phyloP scores from a whole-genome alignment of 1,140 invertebrate species.

The Chlorops oryzae region DNA sequence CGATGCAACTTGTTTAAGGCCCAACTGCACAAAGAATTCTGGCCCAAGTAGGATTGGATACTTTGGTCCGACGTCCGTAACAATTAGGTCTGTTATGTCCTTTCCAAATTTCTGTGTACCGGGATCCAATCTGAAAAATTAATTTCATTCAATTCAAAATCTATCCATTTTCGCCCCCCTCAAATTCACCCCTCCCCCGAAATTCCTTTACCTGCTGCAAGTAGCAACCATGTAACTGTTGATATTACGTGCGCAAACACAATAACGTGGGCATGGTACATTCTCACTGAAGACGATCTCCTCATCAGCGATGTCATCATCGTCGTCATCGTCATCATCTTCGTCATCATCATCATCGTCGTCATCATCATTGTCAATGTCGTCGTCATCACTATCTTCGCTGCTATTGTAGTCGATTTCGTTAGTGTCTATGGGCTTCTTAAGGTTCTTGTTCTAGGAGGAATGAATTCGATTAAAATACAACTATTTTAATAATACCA shows the following conservation, averaged over 20 bases:
- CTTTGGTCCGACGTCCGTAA: constrained; percentile 53
- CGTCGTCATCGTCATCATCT: constrained; percentile 23
- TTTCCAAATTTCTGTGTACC: constrained; percentile 56
- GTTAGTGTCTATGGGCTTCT: constrained; percentile 21
- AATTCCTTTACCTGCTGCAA: constrained; percentile 33
- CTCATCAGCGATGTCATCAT: constrained; percentile 29
- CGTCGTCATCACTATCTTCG: constrained; percentile 23
- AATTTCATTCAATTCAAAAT: neutral
- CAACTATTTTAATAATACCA: neutral
- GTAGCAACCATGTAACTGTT: constrained; percentile 45
- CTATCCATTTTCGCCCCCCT: neutral
- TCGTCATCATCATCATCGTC: constrained; percentile 27
- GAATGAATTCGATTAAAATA: neutral
- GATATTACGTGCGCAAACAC: constrained; percentile 35
- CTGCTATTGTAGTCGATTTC: constrained; percentile 18
- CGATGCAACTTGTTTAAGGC: constrained; percentile 53
- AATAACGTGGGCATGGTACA: constrained; percentile 43
- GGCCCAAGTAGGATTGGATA: constrained; percentile 52
- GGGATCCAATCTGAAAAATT: constrained; percentile 49
- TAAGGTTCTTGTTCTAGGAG: constrained; percentile 20
- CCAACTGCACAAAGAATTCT: constrained; percentile 54
- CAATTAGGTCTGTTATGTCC: constrained; percentile 55
- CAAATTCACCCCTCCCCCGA: too few relatives aligned
- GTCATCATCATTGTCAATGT: constrained; percentile 30
- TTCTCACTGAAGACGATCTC: constrained; percentile 35